Evolutionary conservation across 2,888 invertebrate genomes (phyloP).

Genomic region (Diaprepes abbreviatus): DNA sequence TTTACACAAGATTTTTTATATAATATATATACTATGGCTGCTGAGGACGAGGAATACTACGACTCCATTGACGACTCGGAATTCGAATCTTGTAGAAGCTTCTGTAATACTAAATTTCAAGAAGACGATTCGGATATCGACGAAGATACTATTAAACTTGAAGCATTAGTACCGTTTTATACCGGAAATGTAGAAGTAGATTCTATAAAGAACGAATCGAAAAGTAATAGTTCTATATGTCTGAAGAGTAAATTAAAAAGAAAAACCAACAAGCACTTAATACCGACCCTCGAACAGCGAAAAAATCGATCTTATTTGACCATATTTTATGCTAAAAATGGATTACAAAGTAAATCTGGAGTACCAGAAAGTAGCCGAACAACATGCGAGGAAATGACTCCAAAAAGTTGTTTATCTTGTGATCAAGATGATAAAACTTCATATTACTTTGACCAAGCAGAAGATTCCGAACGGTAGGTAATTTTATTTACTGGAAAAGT

Average conservation of each 20-base stretch:
- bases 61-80: slow-evolving; percentile 45
- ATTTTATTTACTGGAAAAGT: too few species aligned
- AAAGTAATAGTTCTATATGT: slow-evolving; percentile 23
- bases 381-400: slow-evolving; percentile 21
- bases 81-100: slow-evolving; percentile 35
- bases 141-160: slow-evolving; percentile 16
- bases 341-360: slow-evolving; percentile 17
- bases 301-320: slow-evolving; percentile 48
- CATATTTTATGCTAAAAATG: slow-evolving; percentile 39
- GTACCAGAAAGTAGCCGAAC: slow-evolving; percentile 14
- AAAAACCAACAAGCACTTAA: slow-evolving; percentile 3
- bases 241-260: slow-evolving; percentile 20
- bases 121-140: slow-evolving; percentile 19
- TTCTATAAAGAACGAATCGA: slow-evolving; percentile 32
- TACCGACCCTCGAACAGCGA: slow-evolving; percentile 10
- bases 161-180: slow-evolving; percentile 36
- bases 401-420: slow-evolving; percentile 29
- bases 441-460: slow-evolving; percentile 3
- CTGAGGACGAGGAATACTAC: slow-evolving; percentile 44
- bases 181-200: slow-evolving; percentile 40
- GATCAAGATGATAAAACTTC: slow-evolving; percentile 6
- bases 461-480: slow-evolving; percentile 7
- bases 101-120: slow-evolving; percentile 35
- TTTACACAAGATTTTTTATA: not conserved
- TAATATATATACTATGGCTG: slow-evolving; percentile 11